These are phyloP conservation scores for Atherinomorus stipes DNA, from an alignment of 2,113 vertebrate species.

Conservation along the genomic window DNA sequence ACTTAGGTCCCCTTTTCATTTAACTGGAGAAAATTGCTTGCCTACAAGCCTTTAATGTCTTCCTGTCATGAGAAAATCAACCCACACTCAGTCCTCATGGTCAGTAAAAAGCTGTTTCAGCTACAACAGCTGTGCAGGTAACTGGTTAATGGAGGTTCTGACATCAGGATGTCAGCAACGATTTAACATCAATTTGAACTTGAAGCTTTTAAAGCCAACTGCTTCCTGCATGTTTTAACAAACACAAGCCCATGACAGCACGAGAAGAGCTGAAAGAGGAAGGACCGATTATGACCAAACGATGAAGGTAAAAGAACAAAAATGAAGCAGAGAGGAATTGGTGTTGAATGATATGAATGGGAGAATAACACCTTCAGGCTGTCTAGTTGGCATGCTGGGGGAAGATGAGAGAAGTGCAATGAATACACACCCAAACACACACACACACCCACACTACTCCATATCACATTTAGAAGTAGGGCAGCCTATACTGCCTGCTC, in stretches of 20 bases:
- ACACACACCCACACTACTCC: conserved; percentile 22
- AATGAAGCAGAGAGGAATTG: conserved; percentile 22
- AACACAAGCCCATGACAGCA: conserved; percentile 17
- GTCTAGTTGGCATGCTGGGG: conserved; percentile 47
- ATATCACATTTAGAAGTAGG: conserved; percentile 72
- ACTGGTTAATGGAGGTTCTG: conserved; percentile 11
- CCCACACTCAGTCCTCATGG: too few species aligned
- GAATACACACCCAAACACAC: conserved; percentile 26
- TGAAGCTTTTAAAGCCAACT: not conserved
- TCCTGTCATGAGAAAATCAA: too few species aligned
- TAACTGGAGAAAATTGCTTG: too few species aligned
- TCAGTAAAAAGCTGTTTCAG: not conserved
- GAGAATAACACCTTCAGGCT: conserved; percentile 56
- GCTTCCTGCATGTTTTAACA: conserved; percentile 26
- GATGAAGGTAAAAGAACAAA: conserved; percentile 15
- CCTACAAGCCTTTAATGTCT: too few species aligned
- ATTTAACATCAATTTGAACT: conserved; percentile 8
- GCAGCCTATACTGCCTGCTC: conserved; percentile 64
- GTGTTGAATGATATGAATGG: conserved; percentile 17
- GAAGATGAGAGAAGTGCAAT: conserved; percentile 55
- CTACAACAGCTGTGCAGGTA: not conserved
- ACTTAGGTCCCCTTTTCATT: too few species aligned
- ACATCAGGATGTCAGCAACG: not conserved
- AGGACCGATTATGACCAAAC: conserved; percentile 4
- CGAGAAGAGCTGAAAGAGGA: not conserved